Base-by-base conservation (phyloP, 2,888 invertebrate genomes). In the Meliscaeva auricollis region DNA sequence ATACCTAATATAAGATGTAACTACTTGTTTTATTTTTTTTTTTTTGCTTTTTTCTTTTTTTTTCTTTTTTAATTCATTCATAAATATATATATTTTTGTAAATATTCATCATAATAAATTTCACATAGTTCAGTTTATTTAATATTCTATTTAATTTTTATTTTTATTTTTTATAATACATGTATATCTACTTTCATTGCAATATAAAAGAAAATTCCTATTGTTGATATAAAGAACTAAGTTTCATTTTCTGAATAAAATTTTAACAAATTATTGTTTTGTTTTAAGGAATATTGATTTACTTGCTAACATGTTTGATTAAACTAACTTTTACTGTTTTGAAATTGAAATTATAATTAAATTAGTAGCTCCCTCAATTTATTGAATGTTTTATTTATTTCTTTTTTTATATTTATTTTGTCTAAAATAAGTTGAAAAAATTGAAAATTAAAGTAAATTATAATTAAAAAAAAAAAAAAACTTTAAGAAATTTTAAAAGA, bases 41-140 rank as follows among this genome's bases (percentile, higher is more conserved):
- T 69, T 52, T 52, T 60, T 41, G 5, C n/a, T 46, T 41, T 54
- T 46, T 52, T 56, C 32, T 69, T 52, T 50, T 60, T 50, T 7
- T 44, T 32, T 30, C 58, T 72, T 68, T 41, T 62, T 60, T 38
- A 41, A 56, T 78, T 66, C 30, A 41, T 68, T 64, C 38, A 70
- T 84, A 72, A 46, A 87, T 70, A 87, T 62, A 87, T 58, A 64
- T 70, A 64, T 56, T 76, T 89, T 88, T 72, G 89, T 90, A 90
- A 88, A 88, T 89, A 89, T 88, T 87, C 83, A 81, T 78, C 62
- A 81, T 79, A 73, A 78, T 77, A 87, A 85, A 75, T 78, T 87
- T 77, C 73, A 82, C 74, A 85, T 85, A 79, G 80, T 76, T 87
- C 72, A 83, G 74, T 82, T 87, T 87, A 87, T 78, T 85, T 73